A percentile compares a stretch with the other conserved stretches of the same genome.
Evolutionary conservation across 2,113 vertebrate genomes (phyloP).

Genomic region (Mesocricetus auratus): DNA sequence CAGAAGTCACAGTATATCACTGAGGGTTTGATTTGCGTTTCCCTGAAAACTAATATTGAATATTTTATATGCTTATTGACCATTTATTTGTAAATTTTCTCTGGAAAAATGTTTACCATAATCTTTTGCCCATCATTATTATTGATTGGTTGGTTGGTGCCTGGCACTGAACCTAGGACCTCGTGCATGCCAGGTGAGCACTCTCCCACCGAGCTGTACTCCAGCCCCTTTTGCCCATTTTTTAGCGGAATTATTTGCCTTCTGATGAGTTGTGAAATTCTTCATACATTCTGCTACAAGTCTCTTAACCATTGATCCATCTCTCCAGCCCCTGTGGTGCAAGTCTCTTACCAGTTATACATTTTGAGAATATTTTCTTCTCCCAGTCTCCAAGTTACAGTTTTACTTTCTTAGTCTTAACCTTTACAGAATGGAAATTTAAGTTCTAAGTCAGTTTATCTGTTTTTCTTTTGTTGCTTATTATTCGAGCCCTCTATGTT

Average conservation of each 20-base stretch:
- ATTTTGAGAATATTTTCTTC: not conserved
- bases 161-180: not conserved
- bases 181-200: not conserved
- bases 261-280: not conserved
- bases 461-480: not conserved
- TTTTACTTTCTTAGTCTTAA: not conserved
- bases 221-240: conserved; percentile 32
- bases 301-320: not conserved
- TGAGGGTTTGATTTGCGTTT: not conserved
- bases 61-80: not conserved
- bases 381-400: not conserved
- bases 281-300: not conserved
- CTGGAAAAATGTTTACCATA: not conserved
- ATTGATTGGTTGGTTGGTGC: not conserved
- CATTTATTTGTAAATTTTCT: not conserved
- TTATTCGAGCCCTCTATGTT: not conserved
- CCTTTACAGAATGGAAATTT: not conserved
- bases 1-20: not conserved
- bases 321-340: not conserved
- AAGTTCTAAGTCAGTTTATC: not conserved
- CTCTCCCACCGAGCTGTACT: not conserved
- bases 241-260: not conserved
- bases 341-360: not conserved
- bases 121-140: not conserved
- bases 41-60: not conserved